Conservation (phyloP, 2,113 vertebrate species). For the Rhinoderma darwinii region DNA sequence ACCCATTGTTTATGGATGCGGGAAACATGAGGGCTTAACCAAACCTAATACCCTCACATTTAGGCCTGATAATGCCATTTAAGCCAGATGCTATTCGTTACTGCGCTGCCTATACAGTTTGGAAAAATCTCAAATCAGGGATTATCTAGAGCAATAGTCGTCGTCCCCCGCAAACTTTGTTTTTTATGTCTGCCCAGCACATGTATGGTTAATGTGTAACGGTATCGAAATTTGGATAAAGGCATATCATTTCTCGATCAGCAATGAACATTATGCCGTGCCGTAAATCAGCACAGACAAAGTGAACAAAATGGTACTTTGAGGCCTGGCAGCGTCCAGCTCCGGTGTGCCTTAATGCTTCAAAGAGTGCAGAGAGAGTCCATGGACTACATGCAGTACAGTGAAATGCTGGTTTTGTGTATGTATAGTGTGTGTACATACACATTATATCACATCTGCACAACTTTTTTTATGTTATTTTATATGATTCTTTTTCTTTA, state of each 20-base stretch:
- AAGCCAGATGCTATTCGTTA: not conserved
- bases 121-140: not conserved
- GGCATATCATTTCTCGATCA: not conserved
- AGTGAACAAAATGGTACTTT: not conserved
- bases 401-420: not conserved
- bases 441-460: not conserved
- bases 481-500: not conserved
- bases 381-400: not conserved
- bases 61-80: not conserved
- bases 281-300: not conserved
- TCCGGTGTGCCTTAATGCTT: constrained; percentile 11
- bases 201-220: not conserved
- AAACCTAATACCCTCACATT: not conserved
- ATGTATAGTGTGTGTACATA: not conserved
- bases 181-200: not conserved
- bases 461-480: not conserved
- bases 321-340: not conserved
- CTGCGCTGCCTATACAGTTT: not conserved
- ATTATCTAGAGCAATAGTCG: not conserved
- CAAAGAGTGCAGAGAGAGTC: not conserved
- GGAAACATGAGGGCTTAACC: not conserved
- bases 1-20: not conserved
- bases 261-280: not conserved
- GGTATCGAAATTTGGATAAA: not conserved
- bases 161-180: no score